Conservation (phyloP, 2,113 vertebrate species). For the Cyprinodon variegatus region DNA sequence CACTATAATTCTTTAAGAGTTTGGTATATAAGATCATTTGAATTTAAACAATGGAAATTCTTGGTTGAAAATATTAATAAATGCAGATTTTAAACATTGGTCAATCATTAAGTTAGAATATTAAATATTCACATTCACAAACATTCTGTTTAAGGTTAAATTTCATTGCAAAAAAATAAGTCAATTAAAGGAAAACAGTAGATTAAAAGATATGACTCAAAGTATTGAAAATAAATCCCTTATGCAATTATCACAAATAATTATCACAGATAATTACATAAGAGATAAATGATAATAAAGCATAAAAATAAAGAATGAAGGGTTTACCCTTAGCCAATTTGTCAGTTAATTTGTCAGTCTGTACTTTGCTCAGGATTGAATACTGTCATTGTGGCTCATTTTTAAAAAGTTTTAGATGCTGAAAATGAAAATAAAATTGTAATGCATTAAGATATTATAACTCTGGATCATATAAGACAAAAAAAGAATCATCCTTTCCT, state of each 20-base stretch:
- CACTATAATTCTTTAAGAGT: not conserved
- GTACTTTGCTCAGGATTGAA: not conserved
- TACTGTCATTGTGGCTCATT: not conserved
- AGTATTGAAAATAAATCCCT: constrained; percentile 35
- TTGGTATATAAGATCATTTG: not conserved
- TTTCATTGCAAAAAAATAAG: constrained; percentile 38
- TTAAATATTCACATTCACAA: constrained; percentile 22
- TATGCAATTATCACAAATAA: constrained; percentile 20
- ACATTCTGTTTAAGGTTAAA: constrained; percentile 48
- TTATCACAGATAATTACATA: not conserved
- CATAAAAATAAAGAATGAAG: constrained; percentile 1
- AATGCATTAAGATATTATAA: constrained; percentile 51
- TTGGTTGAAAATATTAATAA: constrained; percentile 12
- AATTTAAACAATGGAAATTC: not conserved
- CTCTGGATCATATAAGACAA: constrained; percentile 44
- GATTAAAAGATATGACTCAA: constrained; percentile 40
- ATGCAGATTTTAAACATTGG: constrained; percentile 14
- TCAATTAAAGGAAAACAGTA: constrained; percentile 68
- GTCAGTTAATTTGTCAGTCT: not conserved
- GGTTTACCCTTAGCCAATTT: constrained; percentile 3
- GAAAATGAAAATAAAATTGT: constrained; percentile 11
- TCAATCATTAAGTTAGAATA: constrained; percentile 2
- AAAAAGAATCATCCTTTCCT: constrained; percentile 56
- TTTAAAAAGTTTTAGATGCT: not conserved
- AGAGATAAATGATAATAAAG: no score